Base-by-base conservation (phyloP, 2,888 invertebrate genomes). In the Vannuccia rotundouncinata region DNA sequence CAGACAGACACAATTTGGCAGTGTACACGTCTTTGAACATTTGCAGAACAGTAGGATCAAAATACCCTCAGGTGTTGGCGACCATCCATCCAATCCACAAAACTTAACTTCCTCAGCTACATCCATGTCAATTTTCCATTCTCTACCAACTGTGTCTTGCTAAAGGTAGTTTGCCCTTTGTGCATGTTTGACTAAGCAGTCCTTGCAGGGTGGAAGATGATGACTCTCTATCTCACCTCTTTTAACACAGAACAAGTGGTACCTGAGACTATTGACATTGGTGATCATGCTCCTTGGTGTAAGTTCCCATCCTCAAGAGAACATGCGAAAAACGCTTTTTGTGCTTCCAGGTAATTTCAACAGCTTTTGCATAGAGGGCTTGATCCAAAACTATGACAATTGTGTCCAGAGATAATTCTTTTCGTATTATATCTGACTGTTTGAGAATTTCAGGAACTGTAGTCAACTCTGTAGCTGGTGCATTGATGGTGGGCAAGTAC, bases 231-330 rank as follows among this genome's bases (percentile, higher is more conserved):
- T 66, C 66, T 66, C 25, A 66, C 45, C 45, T 45, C 17, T 45
- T 27, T 66, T 66, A 66, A 66, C 66, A 66, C 66, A 66, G 66
- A 66, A 66, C 66, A 66, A 66, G 66, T 66, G 66, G 66, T 66
- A 66, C 66, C 66, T 66, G 25, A 74, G 28, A 45, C 66, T 77
- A 59, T 78, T 79, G 27, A 77, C n/a, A 28, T 77, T 81, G 78
- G 82, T 82, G 45, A 82, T n/a, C n/a, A n/a, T n/a, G n/a, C n/a
- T n/a, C n/a, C n/a, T n/a, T n/a, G n/a, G n/a, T n/a, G n/a, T n/a
- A 83, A n/a, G 66, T 79, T 22, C 83, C 82, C 78, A 83, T 31
- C 5, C 81, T 59, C 17, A 82, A 29, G n/a, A 81, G 59, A 60
- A 79, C 31, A 13, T 66, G 76, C n/a, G 31, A 28, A 59, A 78